phyloP scores from a whole-genome alignment of 2,888 invertebrate genomes.

The Meganola albula region DNA sequence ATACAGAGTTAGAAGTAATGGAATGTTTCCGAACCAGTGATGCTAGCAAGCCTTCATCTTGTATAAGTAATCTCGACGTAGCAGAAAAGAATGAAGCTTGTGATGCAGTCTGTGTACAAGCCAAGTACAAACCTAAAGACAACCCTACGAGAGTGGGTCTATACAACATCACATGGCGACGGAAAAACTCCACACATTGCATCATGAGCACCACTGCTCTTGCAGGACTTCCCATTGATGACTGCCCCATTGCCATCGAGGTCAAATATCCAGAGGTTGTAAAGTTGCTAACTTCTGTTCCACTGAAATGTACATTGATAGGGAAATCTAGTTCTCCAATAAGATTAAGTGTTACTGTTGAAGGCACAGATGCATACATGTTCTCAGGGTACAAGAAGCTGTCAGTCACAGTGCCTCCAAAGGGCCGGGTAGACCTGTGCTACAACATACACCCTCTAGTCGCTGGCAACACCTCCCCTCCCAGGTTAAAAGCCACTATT shows the following conservation, averaged over 20 bases:
- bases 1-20: slow-evolving; percentile 81
- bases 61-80: slow-evolving; percentile 56
- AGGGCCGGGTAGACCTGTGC: slow-evolving; percentile 77
- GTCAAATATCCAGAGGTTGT: slow-evolving; percentile 85
- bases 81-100: slow-evolving; percentile 60
- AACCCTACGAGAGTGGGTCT: slow-evolving; percentile 59
- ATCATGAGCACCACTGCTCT: slow-evolving; percentile 77
- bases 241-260: slow-evolving; percentile 79
- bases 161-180: slow-evolving; percentile 67
- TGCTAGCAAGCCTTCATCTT: slow-evolving; percentile 47
- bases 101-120: slow-evolving; percentile 64
- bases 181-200: slow-evolving; percentile 50
- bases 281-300: slow-evolving; percentile 83
- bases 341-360: slow-evolving; percentile 85
- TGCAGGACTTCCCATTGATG: slow-evolving; percentile 77
- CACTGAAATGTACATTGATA: slow-evolving; percentile 82
- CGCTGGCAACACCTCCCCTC: slow-evolving; percentile 84
- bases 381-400: slow-evolving; percentile 96
- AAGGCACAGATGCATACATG: slow-evolving; percentile 94
- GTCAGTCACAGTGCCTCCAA: slow-evolving; percentile 78
- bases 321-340: slow-evolving; percentile 85
- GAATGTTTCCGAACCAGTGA: slow-evolving; percentile 59
- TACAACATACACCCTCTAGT: slow-evolving; percentile 89
- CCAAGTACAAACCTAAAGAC: slow-evolving; percentile 63
- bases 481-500: slow-evolving; percentile 75